A percentile compares a stretch with the other conserved stretches of the same genome.
These are phyloP conservation scores for Ectemnius continuus DNA, from an alignment of 2,888 invertebrate genomes.

Conservation along the genomic window DNA sequence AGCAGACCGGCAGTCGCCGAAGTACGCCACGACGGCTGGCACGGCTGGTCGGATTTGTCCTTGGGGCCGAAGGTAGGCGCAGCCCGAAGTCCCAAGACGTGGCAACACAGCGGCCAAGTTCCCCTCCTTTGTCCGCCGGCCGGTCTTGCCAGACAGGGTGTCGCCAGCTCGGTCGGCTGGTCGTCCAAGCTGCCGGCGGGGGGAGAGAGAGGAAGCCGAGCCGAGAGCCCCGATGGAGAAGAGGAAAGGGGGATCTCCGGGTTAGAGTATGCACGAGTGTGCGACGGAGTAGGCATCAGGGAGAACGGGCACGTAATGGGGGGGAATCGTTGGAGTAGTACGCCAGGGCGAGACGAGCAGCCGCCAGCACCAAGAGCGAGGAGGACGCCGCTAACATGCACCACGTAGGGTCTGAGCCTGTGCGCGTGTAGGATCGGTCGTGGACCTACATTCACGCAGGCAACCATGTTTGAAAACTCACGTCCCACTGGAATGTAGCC, in stretches of 20 bases:
- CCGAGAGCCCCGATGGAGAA: constrained; percentile 26
- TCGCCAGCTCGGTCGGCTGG: constrained; percentile 92
- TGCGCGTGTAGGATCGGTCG: constrained; percentile 73
- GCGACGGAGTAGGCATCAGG: constrained; percentile 48
- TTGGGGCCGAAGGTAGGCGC: constrained; percentile 73
- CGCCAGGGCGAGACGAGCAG: neutral
- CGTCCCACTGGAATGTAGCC: constrained; percentile 75
- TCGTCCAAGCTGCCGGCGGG: constrained; percentile 72
- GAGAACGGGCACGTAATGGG: constrained; percentile 46
- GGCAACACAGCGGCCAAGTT: constrained; percentile 67
- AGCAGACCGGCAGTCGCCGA: constrained; percentile 65
- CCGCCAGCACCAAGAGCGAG: constrained; percentile 13
- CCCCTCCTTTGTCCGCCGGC: constrained; percentile 79
- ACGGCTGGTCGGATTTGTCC: constrained; percentile 75
- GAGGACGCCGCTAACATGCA: constrained; percentile 38
- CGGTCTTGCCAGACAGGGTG: constrained; percentile 95
- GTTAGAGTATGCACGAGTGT: constrained; percentile 42
- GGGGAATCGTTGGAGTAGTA: constrained; percentile 50
- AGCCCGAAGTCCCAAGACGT: constrained; percentile 63
- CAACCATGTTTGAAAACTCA: constrained; percentile 76
- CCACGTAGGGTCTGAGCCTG: constrained; percentile 38
- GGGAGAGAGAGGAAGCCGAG: constrained; percentile 47
- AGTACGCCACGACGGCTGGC: constrained; percentile 76
- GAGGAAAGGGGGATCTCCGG: constrained; percentile 46
- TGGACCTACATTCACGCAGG: constrained; percentile 77